Percentiles rank a stretch among this genome's conserved stretches.
Conservation (phyloP, 2,797 vertebrate genomes). For the Pagetopsis macropterus region DNA sequence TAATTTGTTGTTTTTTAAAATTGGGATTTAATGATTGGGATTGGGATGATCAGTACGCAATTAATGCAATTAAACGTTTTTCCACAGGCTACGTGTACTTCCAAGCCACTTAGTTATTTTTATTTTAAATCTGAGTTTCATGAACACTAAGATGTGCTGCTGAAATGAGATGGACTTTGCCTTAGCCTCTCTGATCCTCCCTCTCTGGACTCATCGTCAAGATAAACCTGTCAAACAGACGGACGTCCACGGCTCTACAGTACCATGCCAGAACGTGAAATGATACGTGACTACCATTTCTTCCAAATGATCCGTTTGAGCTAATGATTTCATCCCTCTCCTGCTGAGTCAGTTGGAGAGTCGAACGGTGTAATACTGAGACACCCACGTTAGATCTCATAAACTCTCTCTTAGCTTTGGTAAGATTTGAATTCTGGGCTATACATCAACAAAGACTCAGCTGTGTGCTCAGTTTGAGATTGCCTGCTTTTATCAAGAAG, state of each 20-base stretch:
- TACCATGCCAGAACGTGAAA: constrained; percentile 27
- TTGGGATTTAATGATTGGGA: too few relatives aligned
- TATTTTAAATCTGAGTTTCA: constrained; percentile 34
- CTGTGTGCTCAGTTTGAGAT: constrained; percentile 21
- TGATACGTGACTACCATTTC: constrained; percentile 31
- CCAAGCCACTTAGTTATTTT: constrained; percentile 13
- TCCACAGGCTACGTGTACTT: constrained; percentile 3
- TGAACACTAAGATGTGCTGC: constrained; percentile 39
- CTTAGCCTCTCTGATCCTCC: constrained; percentile 46
- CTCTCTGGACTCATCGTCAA: constrained; percentile 32
- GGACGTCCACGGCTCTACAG: constrained; percentile 9
- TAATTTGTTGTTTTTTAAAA: constrained; percentile 1
- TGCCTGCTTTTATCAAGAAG: constrained; percentile 1
- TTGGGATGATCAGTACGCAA: not conserved
- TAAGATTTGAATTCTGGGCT: not conserved
- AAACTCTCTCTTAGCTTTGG: constrained; percentile 8
- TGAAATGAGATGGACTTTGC: constrained; percentile 54
- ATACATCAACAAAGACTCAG: not conserved
- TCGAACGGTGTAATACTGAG: not conserved
- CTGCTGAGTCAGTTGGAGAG: constrained; percentile 33
- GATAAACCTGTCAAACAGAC: constrained; percentile 50
- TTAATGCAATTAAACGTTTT: not conserved
- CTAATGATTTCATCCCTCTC: constrained; percentile 18
- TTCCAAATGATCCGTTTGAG: constrained; percentile 30
- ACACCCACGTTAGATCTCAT: not conserved